phyloP scores from a whole-genome alignment of 2,888 invertebrate species.

The Ennomos quercinarius region DNA sequence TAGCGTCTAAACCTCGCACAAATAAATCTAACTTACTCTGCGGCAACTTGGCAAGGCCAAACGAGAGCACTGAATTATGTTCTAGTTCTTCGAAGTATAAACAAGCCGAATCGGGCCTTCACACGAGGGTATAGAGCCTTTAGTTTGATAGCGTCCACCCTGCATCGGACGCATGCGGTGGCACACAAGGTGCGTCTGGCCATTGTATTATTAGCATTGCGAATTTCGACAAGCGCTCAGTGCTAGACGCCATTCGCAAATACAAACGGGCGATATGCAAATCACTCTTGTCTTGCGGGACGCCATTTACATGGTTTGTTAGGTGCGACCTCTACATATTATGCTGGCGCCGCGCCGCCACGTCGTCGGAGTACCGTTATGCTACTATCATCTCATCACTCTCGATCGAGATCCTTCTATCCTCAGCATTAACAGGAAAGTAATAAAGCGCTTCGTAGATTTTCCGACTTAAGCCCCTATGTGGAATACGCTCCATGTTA shows the following conservation, averaged over 20 bases:
- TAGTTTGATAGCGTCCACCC: constrained; percentile 47
- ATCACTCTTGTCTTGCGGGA: constrained; percentile 61
- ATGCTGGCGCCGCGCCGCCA: constrained; percentile 10
- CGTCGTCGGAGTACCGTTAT: constrained; percentile 24
- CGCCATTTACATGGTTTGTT: constrained; percentile 60
- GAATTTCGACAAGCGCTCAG: constrained; percentile 76
- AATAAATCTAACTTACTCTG: constrained; percentile 65
- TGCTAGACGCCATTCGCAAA: constrained; percentile 72
- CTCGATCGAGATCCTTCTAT: constrained; percentile 36
- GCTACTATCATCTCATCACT: constrained; percentile 27
- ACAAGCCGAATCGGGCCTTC: constrained; percentile 52
- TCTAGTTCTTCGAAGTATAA: constrained; percentile 62
- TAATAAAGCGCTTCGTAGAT: constrained; percentile 36
- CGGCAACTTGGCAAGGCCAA: constrained; percentile 50
- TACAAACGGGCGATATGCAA: constrained; percentile 74
- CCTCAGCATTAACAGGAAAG: constrained; percentile 33
- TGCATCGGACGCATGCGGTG: constrained; percentile 62
- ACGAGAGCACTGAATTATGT: constrained; percentile 62
- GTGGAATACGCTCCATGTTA: constrained; percentile 49
- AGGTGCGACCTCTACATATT: constrained; percentile 46
- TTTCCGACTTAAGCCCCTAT: constrained; percentile 36
- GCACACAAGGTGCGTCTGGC: constrained; percentile 73
- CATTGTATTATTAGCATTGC: constrained; percentile 80
- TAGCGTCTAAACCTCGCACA: constrained; percentile 59
- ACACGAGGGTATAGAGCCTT: constrained; percentile 53